Conservation (phyloP, 2,888 invertebrate species). For the Acrobeloides nanus region DNA sequence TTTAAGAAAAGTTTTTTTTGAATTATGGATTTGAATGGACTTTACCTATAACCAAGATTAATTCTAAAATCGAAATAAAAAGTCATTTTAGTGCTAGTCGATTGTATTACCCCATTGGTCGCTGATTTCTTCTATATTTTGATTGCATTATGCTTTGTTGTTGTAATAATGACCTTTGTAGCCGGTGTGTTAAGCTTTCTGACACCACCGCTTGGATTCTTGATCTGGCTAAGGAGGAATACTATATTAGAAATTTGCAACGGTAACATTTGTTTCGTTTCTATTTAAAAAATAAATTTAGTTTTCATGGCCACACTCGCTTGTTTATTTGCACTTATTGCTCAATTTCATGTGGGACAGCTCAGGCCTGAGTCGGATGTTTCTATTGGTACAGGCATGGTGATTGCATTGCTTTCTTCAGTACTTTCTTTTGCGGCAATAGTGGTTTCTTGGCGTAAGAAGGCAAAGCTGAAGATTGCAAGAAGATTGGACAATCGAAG, state of each 20-base stretch:
- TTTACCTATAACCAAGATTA: no score
- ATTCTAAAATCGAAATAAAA: no score
- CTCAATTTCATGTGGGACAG: slow-evolving; percentile 26
- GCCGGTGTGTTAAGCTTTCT: slow-evolving; percentile 29
- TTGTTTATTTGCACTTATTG: slow-evolving; percentile 28
- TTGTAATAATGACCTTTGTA: slow-evolving; percentile 23
- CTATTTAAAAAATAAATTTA: slow-evolving; percentile 1
- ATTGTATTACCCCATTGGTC: slow-evolving; percentile 38
- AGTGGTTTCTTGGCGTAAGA: slow-evolving; percentile 28
- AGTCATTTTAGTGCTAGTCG: slow-evolving; percentile 37
- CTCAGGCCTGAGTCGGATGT: slow-evolving; percentile 27
- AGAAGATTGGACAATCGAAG: slow-evolving; percentile 38
- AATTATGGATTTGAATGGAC: no score
- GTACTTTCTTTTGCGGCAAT: slow-evolving; percentile 30
- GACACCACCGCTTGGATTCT: slow-evolving; percentile 30
- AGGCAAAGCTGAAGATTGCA: slow-evolving; percentile 22
- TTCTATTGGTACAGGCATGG: slow-evolving; percentile 30
- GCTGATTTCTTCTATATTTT: slow-evolving; percentile 41
- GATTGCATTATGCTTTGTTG: slow-evolving; percentile 39
- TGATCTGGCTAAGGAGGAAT: slow-evolving; percentile 34
- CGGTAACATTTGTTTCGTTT: slow-evolving; percentile 22
- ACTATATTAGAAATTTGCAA: slow-evolving; percentile 36
- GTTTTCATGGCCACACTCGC: slow-evolving; percentile 30
- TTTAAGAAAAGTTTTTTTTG: no score
- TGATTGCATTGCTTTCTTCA: slow-evolving; percentile 13